phyloP scores from a whole-genome alignment of 2,888 invertebrate genomes.

The Allygus modestus region DNA sequence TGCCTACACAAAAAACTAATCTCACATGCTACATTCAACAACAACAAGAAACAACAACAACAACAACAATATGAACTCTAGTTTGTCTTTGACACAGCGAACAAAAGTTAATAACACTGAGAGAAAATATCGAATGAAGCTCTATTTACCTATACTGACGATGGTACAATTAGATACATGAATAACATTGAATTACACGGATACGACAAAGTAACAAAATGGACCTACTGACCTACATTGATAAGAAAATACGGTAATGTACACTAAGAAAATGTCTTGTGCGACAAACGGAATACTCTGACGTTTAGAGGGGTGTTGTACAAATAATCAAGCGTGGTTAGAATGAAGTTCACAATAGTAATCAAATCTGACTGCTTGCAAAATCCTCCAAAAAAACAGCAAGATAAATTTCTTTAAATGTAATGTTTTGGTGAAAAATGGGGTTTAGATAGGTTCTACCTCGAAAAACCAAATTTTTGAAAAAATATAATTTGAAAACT shows the following conservation, averaged over 20 bases:
- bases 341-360: too few relatives aligned
- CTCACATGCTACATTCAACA: conserved; percentile 59
- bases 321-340: background rate
- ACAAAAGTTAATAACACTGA: conserved; percentile 50
- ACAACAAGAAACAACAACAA: conserved; percentile 51
- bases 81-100: conserved; percentile 45
- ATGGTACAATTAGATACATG: conserved; percentile 53
- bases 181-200: conserved; percentile 41
- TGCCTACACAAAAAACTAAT: conserved; percentile 48
- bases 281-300: conserved; percentile 15
- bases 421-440: too few relatives aligned
- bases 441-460: too few relatives aligned
- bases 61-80: conserved; percentile 55
- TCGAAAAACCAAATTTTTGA: too few relatives aligned
- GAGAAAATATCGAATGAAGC: conserved; percentile 28
- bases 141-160: conserved; percentile 18
- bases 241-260: conserved; percentile 50
- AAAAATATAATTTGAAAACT: too few relatives aligned
- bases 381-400: too few relatives aligned
- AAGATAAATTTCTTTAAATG: too few relatives aligned
- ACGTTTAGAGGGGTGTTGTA: background rate
- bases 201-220: conserved; percentile 54
- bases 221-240: conserved; percentile 23
- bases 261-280: conserved; percentile 49
- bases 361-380: too few relatives aligned